These are phyloP conservation scores for Formica exsecta DNA, from an alignment of 1,140 invertebrate genomes.

Conservation along the genomic window DNA sequence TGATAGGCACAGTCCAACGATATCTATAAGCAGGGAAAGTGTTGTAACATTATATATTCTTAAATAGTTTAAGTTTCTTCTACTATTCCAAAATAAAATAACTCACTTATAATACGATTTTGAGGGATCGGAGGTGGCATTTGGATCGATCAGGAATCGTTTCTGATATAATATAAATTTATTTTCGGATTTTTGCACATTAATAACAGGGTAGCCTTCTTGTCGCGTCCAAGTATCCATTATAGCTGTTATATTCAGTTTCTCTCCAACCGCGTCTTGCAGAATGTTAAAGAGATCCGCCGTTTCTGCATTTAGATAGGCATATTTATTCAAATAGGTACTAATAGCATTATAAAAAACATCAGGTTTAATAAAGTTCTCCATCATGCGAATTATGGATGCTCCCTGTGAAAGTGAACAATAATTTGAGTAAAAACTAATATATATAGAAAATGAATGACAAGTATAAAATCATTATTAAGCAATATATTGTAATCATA, in stretches of 20 bases:
- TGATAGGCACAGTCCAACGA: slow-evolving; percentile 94
- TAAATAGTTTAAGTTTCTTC: neutral
- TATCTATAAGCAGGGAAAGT: slow-evolving; percentile 86
- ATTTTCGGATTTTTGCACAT: slow-evolving; percentile 86
- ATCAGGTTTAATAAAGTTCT: slow-evolving; percentile 92
- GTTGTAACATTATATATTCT: neutral
- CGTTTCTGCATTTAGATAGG: slow-evolving; percentile 93
- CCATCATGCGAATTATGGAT: slow-evolving; percentile 95
- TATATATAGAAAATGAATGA: neutral
- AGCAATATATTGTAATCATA: slow-evolving; percentile 80
- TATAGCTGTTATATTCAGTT: slow-evolving; percentile 89
- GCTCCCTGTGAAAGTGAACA: slow-evolving; percentile 89
- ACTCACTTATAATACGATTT: slow-evolving; percentile 88
- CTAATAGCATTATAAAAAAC: slow-evolving; percentile 92
- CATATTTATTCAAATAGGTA: slow-evolving; percentile 90
- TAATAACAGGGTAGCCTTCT: slow-evolving; percentile 95
- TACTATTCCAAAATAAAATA: slow-evolving; percentile 1
- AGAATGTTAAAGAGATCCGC: slow-evolving; percentile 91
- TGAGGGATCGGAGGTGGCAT: slow-evolving; percentile 85
- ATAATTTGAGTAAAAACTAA: neutral
- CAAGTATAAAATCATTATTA: neutral
- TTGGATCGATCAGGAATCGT: slow-evolving; percentile 90
- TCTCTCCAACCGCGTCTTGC: slow-evolving; percentile 84
- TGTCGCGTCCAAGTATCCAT: slow-evolving; percentile 98
- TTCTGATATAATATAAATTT: slow-evolving; percentile 90